Percentiles rank a stretch among this genome's conserved stretches.
Evolutionary conservation across 2,888 invertebrate genomes (phyloP).

Genomic region (Trachelus iudaicus): DNA sequence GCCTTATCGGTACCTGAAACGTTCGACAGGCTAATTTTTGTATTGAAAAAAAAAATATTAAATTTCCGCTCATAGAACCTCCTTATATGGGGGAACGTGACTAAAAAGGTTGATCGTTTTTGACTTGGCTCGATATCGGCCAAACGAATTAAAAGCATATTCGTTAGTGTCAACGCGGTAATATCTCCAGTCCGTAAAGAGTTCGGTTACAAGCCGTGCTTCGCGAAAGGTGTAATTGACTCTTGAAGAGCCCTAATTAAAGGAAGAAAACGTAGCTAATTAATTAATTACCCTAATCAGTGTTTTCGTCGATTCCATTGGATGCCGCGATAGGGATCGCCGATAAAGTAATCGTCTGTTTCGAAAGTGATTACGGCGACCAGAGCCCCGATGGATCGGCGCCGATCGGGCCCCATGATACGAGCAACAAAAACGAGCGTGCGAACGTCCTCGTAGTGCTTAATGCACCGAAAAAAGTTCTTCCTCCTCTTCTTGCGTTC

Average conservation of each 20-base stretch:
- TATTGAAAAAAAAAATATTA: neutral
- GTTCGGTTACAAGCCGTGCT: neutral
- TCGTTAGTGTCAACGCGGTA: neutral
- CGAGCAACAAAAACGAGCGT: neutral
- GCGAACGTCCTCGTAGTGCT: neutral
- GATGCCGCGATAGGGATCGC: neutral
- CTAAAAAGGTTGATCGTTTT: neutral
- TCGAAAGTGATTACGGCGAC: neutral
- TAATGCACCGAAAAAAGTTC: neutral
- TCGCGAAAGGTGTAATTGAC: neutral
- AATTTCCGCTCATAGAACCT: neutral
- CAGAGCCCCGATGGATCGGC: neutral
- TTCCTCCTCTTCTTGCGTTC: neutral
- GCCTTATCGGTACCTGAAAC: neutral
- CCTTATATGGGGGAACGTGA: neutral
- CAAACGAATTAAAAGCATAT: neutral
- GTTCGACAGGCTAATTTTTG: neutral
- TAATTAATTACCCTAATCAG: constrained; percentile 1
- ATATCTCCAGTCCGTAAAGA: neutral
- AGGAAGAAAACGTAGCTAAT: neutral
- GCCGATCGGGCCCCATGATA: neutral
- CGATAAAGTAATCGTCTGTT: neutral
- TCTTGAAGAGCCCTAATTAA: neutral
- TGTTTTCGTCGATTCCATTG: neutral
- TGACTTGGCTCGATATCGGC: neutral